A percentile compares a stretch with the other conserved stretches of the same genome.
These are phyloP conservation scores for Eubasilissa splendida DNA, from an alignment of 2,888 invertebrate species.

Conservation along the genomic window DNA sequence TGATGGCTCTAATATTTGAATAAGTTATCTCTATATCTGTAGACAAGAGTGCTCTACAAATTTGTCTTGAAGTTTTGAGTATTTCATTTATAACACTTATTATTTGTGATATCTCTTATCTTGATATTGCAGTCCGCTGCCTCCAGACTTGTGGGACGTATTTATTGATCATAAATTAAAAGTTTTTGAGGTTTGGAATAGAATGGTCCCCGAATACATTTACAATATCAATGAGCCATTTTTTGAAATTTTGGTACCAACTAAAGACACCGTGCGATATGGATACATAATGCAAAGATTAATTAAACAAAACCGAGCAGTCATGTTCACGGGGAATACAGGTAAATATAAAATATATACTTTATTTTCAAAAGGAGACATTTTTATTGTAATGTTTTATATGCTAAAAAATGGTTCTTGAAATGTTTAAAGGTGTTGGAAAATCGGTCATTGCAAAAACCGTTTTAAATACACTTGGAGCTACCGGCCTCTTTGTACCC, in stretches of 20 bases:
- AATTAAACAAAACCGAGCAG: slow-evolving; percentile 81
- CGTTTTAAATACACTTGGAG: slow-evolving; percentile 77
- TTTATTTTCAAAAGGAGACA: not conserved
- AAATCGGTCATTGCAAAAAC: slow-evolving; percentile 90
- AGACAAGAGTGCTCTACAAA: too few relatives aligned
- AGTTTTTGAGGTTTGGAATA: slow-evolving; percentile 84
- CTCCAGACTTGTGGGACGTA: slow-evolving; percentile 82
- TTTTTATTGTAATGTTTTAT: not conserved
- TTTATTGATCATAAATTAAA: slow-evolving; percentile 81
- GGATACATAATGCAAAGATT: slow-evolving; percentile 86
- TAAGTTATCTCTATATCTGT: too few relatives aligned
- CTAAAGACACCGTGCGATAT: slow-evolving; percentile 91
- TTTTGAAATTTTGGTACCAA: slow-evolving; percentile 92
- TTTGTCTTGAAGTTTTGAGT: too few relatives aligned
- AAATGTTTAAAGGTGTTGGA: slow-evolving; percentile 79
- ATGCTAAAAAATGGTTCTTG: not conserved
- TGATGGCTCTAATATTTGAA: too few relatives aligned
- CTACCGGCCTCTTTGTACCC: slow-evolving; percentile 78
- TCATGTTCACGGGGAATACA: slow-evolving; percentile 92
- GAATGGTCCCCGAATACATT: slow-evolving; percentile 81
- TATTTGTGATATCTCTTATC: too few relatives aligned
- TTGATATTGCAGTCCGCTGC: slow-evolving; percentile 75
- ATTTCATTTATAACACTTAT: too few relatives aligned
- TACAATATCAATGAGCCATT: slow-evolving; percentile 83
- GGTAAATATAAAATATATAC: slow-evolving; percentile 67